Base-by-base conservation (phyloP, 2,113 vertebrate genomes). In the Aphyosemion australe region DNA sequence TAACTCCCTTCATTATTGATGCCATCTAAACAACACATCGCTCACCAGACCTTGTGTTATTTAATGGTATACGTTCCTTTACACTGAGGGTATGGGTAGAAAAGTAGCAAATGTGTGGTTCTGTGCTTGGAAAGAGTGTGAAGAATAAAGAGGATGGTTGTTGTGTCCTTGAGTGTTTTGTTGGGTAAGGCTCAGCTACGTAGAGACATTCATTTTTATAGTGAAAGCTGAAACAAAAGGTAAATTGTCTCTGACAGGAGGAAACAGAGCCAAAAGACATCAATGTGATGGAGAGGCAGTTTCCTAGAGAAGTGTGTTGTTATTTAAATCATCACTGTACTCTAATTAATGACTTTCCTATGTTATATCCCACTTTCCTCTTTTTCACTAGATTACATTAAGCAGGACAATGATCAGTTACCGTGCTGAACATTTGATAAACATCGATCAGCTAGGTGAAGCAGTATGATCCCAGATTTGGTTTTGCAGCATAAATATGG, bases 11-110 rank as follows among this genome's bases (percentile, higher is more conserved):
- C 78, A 82, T 87, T 83, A 83, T 51, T 59, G 48, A 82, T 80
- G 74, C 58, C 41, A 79, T 88, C 80, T 79, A 83, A 90, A 90
- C 87, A 54, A 77, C 72, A 75, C 50, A 12, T 52, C 77, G 78
- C 87, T 85, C 82, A 74, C 78, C 59, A 67, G 55, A n/a, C 55
- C 64, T 65, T 39, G 63, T 75, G 78, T 64, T 74, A 43, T 60
- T 48, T 59, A 67, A 72, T 72, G 79, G 76, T 79, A 81, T 74
- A 45, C 62, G 8, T 72, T 73, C 47, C 15, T 37, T 66, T 68
- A 69, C 45, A 37, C 47, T 6, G 10, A 48, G 61, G 74, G 74
- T 46, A 71, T 67, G 67, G 56, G 46, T 46, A 58, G 39, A 42
- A 39, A 19, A 71, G n/a, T 67, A 62, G 67, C 58, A 72, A 26